A percentile compares a stretch with the other conserved stretches of the same genome.
Evolutionary conservation across 2,797 vertebrate genomes (phyloP).

Genomic region (Jordanella pulchra): DNA sequence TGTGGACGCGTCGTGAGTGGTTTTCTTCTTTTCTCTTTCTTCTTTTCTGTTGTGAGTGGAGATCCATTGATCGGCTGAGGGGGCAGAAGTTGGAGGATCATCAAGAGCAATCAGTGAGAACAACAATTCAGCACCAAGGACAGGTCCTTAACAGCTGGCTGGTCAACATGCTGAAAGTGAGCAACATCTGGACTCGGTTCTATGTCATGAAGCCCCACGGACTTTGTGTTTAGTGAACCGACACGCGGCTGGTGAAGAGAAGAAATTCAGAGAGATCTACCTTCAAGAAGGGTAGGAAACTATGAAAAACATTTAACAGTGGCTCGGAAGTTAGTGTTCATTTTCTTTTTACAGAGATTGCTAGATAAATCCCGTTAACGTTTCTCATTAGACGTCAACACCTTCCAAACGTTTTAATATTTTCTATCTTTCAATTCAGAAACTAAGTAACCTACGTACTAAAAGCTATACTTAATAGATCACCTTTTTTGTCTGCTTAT

Average conservation of each 20-base stretch:
- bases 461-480: background rate
- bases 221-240: constrained; percentile 8
- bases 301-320: background rate
- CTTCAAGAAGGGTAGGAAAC: constrained; percentile 46
- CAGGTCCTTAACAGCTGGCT: constrained; percentile 62
- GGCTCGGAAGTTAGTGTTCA: background rate
- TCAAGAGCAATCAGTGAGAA: constrained; percentile 30
- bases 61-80: constrained; percentile 15
- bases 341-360: background rate
- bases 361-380: background rate
- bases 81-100: constrained; percentile 40
- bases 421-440: background rate
- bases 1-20: constrained; percentile 28
- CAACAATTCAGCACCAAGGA: constrained; percentile 78
- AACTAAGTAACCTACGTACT: background rate
- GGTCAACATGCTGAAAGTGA: constrained; percentile 57
- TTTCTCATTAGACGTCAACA: background rate
- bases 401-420: background rate
- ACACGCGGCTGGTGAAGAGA: constrained; percentile 21
- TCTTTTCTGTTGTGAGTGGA: background rate
- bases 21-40: background rate
- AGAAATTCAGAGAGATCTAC: constrained; percentile 24
- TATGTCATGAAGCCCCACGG: constrained; percentile 37
- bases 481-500: background rate
- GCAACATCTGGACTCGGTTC: constrained; percentile 61